These are phyloP conservation scores for Mastigias papua DNA, from an alignment of 30 jellyfish, hydroid and myxozoan species.

Conservation along the genomic window DNA sequence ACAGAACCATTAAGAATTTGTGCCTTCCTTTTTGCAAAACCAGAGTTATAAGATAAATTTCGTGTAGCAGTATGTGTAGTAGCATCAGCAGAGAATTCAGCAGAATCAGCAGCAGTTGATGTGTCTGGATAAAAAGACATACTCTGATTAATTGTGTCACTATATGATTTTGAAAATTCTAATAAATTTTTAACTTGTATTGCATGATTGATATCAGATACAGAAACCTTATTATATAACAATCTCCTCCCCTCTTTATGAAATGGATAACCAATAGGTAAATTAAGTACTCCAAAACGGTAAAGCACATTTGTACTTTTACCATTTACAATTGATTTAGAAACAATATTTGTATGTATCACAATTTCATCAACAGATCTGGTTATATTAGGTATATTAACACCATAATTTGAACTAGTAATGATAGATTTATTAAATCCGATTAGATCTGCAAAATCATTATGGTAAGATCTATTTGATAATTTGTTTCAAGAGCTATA, in stretches of 20 bases:
- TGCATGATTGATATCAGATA: conserved; percentile 20
- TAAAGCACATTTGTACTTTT: not conserved
- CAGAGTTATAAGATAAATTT: not conserved
- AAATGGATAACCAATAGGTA: not conserved
- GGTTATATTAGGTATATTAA: not conserved
- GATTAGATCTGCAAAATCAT: not conserved
- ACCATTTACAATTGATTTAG: not conserved
- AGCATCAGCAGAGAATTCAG: not conserved
- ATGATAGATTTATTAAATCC: not conserved
- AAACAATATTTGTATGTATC: not conserved
- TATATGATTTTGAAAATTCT: conserved; percentile 38
- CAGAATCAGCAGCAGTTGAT: not conserved
- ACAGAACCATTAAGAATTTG: conserved; percentile 18
- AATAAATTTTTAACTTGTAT: conserved; percentile 20
- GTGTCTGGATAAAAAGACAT: conserved; percentile 41
- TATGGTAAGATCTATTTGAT: not conserved
- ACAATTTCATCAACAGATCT: not conserved
- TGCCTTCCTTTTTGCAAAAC: conserved; percentile 49
- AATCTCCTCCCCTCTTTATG: not conserved
- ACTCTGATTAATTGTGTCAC: conserved; percentile 27
- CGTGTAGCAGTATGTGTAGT: not conserved
- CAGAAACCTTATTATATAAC: not conserved
- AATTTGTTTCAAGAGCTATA: not conserved
- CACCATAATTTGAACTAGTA: not conserved
- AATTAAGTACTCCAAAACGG: not conserved